Evolutionary conservation across 2,797 vertebrate species (phyloP).

Genomic region (Pygocentrus nattereri): DNA sequence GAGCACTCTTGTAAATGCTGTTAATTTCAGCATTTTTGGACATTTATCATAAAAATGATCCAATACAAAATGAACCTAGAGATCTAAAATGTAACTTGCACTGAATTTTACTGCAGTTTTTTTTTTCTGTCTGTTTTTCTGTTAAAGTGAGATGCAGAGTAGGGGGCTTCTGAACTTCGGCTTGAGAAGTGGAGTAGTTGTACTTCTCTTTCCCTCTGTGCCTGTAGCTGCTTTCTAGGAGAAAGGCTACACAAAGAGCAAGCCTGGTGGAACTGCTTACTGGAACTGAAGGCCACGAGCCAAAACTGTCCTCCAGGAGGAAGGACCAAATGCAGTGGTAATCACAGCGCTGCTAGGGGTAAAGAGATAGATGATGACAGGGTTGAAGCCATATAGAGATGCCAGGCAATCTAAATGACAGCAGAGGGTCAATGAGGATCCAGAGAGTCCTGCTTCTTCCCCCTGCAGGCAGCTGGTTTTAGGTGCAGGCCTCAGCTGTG

Average conservation of each 20-base stretch:
- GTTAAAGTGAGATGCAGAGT: too few species aligned
- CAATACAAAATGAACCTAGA: too few species aligned
- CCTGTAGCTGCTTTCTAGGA: not conserved
- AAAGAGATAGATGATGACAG: slow-evolving; percentile 44
- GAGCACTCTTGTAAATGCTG: too few species aligned
- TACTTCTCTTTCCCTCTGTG: not conserved
- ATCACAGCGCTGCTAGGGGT: slow-evolving; percentile 31
- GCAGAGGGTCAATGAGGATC: slow-evolving; percentile 36
- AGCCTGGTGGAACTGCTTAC: not conserved
- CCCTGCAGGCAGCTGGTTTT: slow-evolving; percentile 48
- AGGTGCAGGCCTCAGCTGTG: slow-evolving; percentile 52
- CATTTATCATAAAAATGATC: too few species aligned
- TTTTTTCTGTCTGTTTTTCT: too few species aligned
- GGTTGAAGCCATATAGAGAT: slow-evolving; percentile 27
- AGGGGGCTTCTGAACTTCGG: too few species aligned
- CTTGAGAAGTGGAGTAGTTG: too few species aligned
- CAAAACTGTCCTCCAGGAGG: not conserved
- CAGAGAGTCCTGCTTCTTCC: slow-evolving; percentile 29
- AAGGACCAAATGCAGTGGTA: slow-evolving; percentile 11
- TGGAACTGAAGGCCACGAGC: not conserved
- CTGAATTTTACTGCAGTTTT: too few species aligned
- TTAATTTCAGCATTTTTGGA: too few species aligned
- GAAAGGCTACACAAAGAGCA: not conserved
- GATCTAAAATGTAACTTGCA: too few species aligned
- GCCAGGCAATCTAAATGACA: slow-evolving; percentile 49